Percentiles rank a stretch among this genome's conserved stretches.
These are phyloP conservation scores for Eupsilia transversa DNA, from an alignment of 2,888 invertebrate genomes.

Conservation along the genomic window DNA sequence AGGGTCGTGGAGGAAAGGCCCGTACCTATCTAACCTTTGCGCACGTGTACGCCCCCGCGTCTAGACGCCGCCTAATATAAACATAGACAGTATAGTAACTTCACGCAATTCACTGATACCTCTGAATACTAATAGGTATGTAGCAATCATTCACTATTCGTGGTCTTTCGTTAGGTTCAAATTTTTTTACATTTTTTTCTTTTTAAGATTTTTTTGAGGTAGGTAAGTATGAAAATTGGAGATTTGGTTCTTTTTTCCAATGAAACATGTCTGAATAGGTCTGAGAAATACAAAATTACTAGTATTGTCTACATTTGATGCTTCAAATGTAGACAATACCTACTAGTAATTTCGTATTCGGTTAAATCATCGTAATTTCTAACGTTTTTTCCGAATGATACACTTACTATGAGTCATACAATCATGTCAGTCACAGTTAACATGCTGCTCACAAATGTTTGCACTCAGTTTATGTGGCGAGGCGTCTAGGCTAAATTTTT, in stretches of 20 bases:
- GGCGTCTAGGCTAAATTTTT: conserved; percentile 45
- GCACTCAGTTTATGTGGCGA: conserved; percentile 45
- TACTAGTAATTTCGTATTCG: too few relatives aligned
- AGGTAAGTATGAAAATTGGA: neutral
- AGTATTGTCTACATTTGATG: conserved; percentile 2
- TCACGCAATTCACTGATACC: conserved; percentile 65
- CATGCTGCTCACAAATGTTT: conserved; percentile 35
- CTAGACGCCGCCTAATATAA: conserved; percentile 77
- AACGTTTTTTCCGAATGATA: conserved; percentile 30
- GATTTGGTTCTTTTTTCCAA: neutral
- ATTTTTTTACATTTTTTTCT: too few relatives aligned
- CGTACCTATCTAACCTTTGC: conserved; percentile 73
- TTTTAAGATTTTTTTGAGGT: neutral
- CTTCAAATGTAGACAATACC: too few relatives aligned
- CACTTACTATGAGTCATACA: conserved; percentile 39
- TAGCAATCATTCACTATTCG: conserved; percentile 37
- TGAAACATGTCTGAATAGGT: neutral
- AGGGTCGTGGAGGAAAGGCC: conserved; percentile 71
- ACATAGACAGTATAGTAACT: conserved; percentile 61
- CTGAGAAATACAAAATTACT: neutral
- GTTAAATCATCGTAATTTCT: conserved; percentile 32
- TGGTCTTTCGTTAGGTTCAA: conserved; percentile 3
- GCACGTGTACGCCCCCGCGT: conserved; percentile 82
- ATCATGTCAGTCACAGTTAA: conserved; percentile 30
- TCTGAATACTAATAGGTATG: conserved; percentile 39